Conservation (phyloP, 2,113 vertebrate genomes). For the Tragelaphus imberbis region DNA sequence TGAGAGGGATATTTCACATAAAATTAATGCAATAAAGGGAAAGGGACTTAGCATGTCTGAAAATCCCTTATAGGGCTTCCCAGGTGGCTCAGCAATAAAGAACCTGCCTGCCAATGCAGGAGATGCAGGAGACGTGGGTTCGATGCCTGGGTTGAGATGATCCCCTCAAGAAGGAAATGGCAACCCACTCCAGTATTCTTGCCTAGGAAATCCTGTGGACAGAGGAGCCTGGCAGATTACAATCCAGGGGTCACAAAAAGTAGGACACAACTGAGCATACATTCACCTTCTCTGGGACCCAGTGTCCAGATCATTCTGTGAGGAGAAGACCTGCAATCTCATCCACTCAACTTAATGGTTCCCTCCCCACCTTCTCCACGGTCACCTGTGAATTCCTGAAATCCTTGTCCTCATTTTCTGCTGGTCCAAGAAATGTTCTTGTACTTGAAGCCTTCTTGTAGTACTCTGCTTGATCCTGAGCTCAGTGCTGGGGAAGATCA, state of each 20-base stretch:
- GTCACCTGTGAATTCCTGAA: background rate
- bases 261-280: fast-evolving
- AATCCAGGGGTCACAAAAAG: background rate
- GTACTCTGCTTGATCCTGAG: background rate
- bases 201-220: background rate
- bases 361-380: background rate
- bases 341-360: fast-evolving
- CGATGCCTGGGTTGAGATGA: fast-evolving
- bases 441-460: background rate
- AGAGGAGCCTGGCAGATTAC: background rate
- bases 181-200: background rate
- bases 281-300: background rate
- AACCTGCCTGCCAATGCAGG: background rate
- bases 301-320: background rate
- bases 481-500: background rate
- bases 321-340: background rate
- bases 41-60: background rate
- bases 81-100: background rate
- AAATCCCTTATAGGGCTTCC: background rate
- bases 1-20: background rate
- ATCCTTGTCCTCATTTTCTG: background rate
- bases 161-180: background rate
- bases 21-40: background rate
- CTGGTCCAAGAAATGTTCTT: background rate
- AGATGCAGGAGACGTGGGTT: fast-evolving